These are phyloP conservation scores for Diachasma alloeum DNA, from an alignment of 1,140 invertebrate genomes.

Conservation along the genomic window DNA sequence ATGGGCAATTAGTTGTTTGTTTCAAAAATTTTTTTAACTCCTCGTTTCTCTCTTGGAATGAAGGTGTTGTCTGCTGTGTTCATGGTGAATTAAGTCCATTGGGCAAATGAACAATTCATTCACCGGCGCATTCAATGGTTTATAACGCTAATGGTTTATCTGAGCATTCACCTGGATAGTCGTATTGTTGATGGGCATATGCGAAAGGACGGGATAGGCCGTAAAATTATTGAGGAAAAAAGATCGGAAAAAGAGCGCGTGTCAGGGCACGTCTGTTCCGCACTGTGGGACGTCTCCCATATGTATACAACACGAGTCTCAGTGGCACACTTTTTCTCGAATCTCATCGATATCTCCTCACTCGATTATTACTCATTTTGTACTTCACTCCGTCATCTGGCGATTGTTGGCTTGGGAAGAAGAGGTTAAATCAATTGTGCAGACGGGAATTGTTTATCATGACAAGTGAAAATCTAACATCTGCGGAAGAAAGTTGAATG, in stretches of 20 bases:
- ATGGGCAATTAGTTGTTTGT: background rate
- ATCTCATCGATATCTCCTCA: conserved; percentile 15
- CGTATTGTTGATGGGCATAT: background rate
- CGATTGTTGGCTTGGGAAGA: background rate
- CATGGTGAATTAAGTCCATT: background rate
- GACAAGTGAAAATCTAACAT: background rate
- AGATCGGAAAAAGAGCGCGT: background rate
- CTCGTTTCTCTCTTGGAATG: background rate
- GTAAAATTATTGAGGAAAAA: background rate
- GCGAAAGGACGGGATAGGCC: background rate
- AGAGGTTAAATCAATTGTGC: background rate
- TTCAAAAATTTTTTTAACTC: no score
- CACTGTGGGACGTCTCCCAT: conserved; percentile 7
- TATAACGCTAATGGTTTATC: background rate
- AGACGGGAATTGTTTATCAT: background rate
- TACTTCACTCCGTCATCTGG: conserved; percentile 1
- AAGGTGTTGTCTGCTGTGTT: background rate
- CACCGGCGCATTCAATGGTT: background rate
- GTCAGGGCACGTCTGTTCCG: conserved; percentile 13
- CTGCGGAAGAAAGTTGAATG: background rate
- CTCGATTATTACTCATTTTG: background rate
- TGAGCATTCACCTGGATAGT: background rate
- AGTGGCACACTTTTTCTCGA: conserved; percentile 21
- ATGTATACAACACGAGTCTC: conserved; percentile 4
- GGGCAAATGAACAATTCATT: background rate